Conservation (phyloP, 2,888 invertebrate species). For the Heteropelma amictum region DNA sequence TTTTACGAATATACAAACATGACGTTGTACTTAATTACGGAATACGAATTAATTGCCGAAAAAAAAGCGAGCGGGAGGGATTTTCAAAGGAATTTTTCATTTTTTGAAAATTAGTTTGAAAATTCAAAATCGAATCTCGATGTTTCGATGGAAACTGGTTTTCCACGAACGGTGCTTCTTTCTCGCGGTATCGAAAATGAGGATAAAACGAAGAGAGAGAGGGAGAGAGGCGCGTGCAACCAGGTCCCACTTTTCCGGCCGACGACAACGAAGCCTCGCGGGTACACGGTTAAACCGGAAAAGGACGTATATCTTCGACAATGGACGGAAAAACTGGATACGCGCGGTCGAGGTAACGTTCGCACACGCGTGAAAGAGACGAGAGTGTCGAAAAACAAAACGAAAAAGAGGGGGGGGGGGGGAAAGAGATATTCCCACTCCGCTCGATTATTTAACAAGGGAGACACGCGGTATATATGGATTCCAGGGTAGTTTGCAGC, state of each 20-base stretch:
- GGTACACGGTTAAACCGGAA: constrained; percentile 29
- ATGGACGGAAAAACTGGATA: constrained; percentile 38
- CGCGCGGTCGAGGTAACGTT: neutral
- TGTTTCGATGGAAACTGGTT: too few species aligned
- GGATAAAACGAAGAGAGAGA: neutral
- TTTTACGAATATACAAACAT: too few species aligned
- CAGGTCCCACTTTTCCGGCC: constrained; percentile 30
- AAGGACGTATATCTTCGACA: constrained; percentile 37
- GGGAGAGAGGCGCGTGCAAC: constrained; percentile 10
- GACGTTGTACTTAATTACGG: too few species aligned
- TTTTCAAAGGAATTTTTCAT: too few species aligned
- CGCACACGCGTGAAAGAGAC: neutral
- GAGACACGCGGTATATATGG: neutral
- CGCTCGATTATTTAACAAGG: constrained; percentile 18
- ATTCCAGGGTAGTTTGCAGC: neutral
- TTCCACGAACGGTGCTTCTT: too few species aligned
- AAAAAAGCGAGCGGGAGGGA: too few species aligned
- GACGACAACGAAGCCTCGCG: constrained; percentile 38
- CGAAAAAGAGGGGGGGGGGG: constrained; percentile 2
- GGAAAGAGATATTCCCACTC: neutral
- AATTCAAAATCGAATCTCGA: too few species aligned
- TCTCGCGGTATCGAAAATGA: neutral
- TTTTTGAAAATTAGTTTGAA: too few species aligned
- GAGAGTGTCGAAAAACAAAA: neutral
- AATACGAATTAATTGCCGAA: too few species aligned